Base-by-base conservation (phyloP, 2,888 invertebrate genomes). In the Empis livida region DNA sequence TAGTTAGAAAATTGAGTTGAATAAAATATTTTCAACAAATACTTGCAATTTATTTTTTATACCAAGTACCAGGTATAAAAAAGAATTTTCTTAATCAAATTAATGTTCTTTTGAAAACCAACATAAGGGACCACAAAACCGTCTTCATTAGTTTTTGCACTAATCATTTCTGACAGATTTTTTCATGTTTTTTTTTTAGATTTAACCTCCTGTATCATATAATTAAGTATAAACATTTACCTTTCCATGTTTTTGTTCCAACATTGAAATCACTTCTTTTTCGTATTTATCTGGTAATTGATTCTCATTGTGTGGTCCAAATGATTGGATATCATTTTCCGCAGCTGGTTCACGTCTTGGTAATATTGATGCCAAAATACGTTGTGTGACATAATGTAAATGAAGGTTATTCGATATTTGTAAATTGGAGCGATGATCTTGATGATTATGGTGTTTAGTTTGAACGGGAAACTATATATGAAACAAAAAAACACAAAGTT, bases 191-290 rank as follows among this genome's bases (percentile, higher is more conserved):
- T 8, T 2, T 27, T 27, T 27, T 5, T 27, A 8, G 9, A 27
- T 27, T n/a, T n/a, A n/a, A n/a, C n/a, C n/a, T n/a, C 23, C 9
- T 5, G 23, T 27, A 27, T 8, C 23, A 6, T 27, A 27, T 27
- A 27, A 27, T 27, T 27, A 27, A 27, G 23, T 5, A 27, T 27
- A 27, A 6, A 27, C 10, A 32, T 45, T 48, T 55, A 59, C 59
- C 53, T 57, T 58, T 41, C 60, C 59, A 46, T 60, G 60, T 50
- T 60, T 60, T 46, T 59, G 59, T 46, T 60, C 58, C 14, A 60
- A 43, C 60, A 60, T 59, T 17, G 55, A 53, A 46, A 60, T 56
- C 44, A 60, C 50, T 40, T 59, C 59, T 51, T 53, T 54, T 51
- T 59, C 59, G 49, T 57, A 56, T 53, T 55, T 56, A 54, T 57